A percentile compares a stretch with the other conserved stretches of the same genome.
Conservation (phyloP, 2,113 vertebrate genomes). For the Eclectus roratus region DNA sequence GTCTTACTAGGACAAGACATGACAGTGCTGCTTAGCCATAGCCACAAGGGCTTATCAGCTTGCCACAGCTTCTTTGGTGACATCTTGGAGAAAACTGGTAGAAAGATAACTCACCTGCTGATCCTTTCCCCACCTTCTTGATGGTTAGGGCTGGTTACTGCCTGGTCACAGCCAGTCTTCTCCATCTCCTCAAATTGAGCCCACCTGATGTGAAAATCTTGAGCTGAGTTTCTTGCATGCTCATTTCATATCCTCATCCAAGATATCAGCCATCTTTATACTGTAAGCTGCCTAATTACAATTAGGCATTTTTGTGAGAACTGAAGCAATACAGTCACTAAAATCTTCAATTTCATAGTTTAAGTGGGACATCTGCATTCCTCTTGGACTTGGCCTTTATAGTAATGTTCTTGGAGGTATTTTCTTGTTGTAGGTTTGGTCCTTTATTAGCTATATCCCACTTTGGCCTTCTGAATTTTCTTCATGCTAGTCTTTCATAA, state of each 20-base stretch:
- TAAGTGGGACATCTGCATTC: neutral
- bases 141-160: neutral
- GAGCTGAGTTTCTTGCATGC: neutral
- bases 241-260: neutral
- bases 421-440: neutral
- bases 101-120: neutral
- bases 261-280: neutral
- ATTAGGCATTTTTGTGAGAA: neutral
- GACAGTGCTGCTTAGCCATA: neutral
- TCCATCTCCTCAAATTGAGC: neutral
- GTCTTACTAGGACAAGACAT: neutral
- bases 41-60: neutral
- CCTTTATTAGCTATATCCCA: neutral
- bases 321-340: neutral
- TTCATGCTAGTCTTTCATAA: neutral
- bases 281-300: neutral
- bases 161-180: neutral
- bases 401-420: neutral
- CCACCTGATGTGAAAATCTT: neutral
- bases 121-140: rapidly evolving
- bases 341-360: neutral
- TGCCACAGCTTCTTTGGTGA: neutral
- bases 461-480: neutral
- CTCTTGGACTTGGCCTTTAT: neutral
- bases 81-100: neutral